These are phyloP conservation scores for Phytoseiulus persimilis DNA, from an alignment of 2,888 invertebrate species.

Conservation along the genomic window DNA sequence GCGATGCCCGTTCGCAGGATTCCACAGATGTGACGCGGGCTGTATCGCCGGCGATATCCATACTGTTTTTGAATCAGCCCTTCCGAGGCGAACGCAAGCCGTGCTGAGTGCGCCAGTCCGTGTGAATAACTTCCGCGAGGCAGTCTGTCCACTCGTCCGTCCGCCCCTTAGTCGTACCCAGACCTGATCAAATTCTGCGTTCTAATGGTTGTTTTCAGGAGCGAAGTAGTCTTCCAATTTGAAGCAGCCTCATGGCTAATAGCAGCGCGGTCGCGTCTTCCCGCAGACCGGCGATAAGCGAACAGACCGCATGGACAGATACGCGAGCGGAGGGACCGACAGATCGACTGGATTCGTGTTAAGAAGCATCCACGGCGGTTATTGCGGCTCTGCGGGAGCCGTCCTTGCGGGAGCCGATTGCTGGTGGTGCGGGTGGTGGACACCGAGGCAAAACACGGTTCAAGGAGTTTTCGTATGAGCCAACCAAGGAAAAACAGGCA, in stretches of 20 bases:
- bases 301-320: background rate
- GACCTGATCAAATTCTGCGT: no score
- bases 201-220: background rate
- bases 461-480: background rate
- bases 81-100: background rate
- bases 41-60: background rate
- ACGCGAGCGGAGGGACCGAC: background rate
- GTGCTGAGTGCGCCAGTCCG: background rate
- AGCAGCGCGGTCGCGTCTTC: background rate
- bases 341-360: background rate
- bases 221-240: no score
- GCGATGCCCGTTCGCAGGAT: background rate
- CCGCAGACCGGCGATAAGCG: background rate
- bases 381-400: background rate
- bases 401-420: background rate
- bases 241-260: background rate
- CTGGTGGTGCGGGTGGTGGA: background rate
- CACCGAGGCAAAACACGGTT: slow-evolving; percentile 5
- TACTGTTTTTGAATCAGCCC: background rate
- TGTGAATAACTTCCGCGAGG: background rate
- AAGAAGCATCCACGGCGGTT: slow-evolving; percentile 5
- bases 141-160: background rate
- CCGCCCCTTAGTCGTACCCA: no score
- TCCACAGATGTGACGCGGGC: background rate
- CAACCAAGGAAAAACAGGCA: background rate